Evolutionary conservation across 2,888 invertebrate genomes (phyloP).

Genomic region (Dicyrtomina minuta): DNA sequence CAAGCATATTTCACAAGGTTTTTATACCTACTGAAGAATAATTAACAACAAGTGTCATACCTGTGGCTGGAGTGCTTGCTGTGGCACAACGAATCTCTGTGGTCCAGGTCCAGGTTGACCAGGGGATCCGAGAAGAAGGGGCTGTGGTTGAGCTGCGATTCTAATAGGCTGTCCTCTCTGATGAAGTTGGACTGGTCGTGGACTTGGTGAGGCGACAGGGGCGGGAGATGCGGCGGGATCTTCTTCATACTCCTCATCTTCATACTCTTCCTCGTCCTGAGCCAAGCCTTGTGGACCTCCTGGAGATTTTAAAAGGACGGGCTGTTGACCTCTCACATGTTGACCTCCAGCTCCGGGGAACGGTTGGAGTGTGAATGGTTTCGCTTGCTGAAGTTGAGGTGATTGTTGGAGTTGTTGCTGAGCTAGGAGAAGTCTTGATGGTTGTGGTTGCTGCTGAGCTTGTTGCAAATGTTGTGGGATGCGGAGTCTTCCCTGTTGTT

Average conservation of each 20-base stretch:
- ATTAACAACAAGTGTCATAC: constrained; percentile 34
- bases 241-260: constrained; percentile 53
- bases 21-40: no score
- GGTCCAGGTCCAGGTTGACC: constrained; percentile 29
- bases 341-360: constrained; percentile 5
- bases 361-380: constrained; percentile 10
- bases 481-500: constrained; percentile 24
- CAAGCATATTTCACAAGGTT: no score
- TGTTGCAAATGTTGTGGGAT: constrained; percentile 3
- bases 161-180: not conserved
- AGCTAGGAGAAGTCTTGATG: not conserved
- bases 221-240: constrained; percentile 35
- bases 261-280: constrained; percentile 52
- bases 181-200: not conserved
- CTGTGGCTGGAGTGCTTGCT: constrained; percentile 38
- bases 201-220: constrained; percentile 24
- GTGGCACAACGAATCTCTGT: constrained; percentile 41
- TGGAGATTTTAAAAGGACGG: constrained; percentile 31
- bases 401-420: constrained; percentile 38
- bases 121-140: constrained; percentile 34
- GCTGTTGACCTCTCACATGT: not conserved
- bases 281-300: constrained; percentile 17
- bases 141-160: constrained; percentile 21
- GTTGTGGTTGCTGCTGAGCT: constrained; percentile 7
- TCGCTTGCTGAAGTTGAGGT: constrained; percentile 27